These are phyloP conservation scores for Tetropium fuscum DNA, from an alignment of 2,888 invertebrate genomes.

Conservation along the genomic window DNA sequence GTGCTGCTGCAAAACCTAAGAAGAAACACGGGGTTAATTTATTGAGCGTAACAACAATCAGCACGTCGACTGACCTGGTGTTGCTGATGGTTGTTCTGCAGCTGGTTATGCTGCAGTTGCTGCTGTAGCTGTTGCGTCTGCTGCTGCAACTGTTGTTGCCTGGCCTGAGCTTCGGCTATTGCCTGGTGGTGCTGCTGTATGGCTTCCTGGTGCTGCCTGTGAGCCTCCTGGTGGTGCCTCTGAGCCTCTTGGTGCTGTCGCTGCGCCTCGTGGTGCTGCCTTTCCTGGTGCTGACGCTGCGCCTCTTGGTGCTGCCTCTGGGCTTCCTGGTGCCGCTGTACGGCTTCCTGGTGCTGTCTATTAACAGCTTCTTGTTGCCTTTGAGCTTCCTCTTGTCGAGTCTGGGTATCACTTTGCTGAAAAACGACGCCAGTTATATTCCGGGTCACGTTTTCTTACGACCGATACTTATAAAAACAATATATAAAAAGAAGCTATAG, in stretches of 20 bases:
- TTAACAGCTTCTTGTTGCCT: constrained; percentile 57
- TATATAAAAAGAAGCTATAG: too few species aligned
- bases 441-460: too few species aligned
- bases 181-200: constrained; percentile 59
- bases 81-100: constrained; percentile 50
- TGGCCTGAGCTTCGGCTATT: constrained; percentile 65
- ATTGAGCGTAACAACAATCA: neutral
- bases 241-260: constrained; percentile 51
- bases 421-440: too few species aligned
- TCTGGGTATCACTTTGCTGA: constrained; percentile 40
- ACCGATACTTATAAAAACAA: too few species aligned
- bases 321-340: constrained; percentile 45
- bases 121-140: constrained; percentile 64
- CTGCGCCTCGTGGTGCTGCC: constrained; percentile 57
- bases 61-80: too few species aligned
- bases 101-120: constrained; percentile 50
- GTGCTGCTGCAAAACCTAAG: constrained; percentile 53
- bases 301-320: constrained; percentile 53
- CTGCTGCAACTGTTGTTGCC: constrained; percentile 67
- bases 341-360: constrained; percentile 52
- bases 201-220: constrained; percentile 61
- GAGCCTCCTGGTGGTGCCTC: constrained; percentile 60
- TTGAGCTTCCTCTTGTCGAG: constrained; percentile 58
- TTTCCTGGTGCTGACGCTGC: constrained; percentile 51
- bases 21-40: constrained; percentile 4